These are phyloP conservation scores for Stichopus chloronotus DNA, from an alignment of 35 echinoderm and acorn worm species.

Conservation along the genomic window DNA sequence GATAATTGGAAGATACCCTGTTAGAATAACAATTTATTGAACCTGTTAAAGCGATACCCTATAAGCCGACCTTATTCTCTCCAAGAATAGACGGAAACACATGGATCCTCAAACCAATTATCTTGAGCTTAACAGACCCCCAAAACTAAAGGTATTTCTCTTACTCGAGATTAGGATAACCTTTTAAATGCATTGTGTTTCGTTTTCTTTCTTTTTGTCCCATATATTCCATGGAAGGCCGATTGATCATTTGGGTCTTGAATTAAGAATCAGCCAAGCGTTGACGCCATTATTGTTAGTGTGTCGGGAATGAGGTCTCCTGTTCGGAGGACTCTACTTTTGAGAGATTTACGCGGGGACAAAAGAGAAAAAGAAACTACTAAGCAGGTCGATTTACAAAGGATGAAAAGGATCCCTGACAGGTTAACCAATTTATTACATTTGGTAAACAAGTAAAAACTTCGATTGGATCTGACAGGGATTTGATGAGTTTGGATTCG, in stretches of 20 bases:
- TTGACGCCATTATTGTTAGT: not conserved
- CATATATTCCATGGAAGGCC: not conserved
- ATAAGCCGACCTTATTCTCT: not conserved
- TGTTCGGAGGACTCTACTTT: not conserved
- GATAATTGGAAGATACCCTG: slow-evolving; percentile 4
- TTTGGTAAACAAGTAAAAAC: slow-evolving; percentile 32
- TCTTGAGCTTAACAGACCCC: not conserved
- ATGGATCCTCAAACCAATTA: slow-evolving; percentile 38
- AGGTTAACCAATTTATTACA: slow-evolving; percentile 41
- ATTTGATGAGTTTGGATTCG: not conserved
- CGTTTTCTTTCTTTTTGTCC: not conserved
- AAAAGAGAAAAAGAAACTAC: not conserved
- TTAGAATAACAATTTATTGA: slow-evolving; percentile 37
- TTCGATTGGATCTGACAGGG: slow-evolving; percentile 10
- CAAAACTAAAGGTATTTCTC: not conserved
- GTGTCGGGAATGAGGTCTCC: not conserved
- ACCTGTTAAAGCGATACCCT: slow-evolving; percentile 45
- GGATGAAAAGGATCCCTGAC: not conserved
- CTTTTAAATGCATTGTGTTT: not conserved
- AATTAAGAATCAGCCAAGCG: not conserved
- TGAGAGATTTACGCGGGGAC: not conserved
- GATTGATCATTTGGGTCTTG: not conserved
- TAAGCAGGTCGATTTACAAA: not conserved
- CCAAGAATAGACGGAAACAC: not conserved
- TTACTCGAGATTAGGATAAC: not conserved